Base-by-base conservation (phyloP, 2,797 vertebrate genomes). In the Sciurus carolinensis region DNA sequence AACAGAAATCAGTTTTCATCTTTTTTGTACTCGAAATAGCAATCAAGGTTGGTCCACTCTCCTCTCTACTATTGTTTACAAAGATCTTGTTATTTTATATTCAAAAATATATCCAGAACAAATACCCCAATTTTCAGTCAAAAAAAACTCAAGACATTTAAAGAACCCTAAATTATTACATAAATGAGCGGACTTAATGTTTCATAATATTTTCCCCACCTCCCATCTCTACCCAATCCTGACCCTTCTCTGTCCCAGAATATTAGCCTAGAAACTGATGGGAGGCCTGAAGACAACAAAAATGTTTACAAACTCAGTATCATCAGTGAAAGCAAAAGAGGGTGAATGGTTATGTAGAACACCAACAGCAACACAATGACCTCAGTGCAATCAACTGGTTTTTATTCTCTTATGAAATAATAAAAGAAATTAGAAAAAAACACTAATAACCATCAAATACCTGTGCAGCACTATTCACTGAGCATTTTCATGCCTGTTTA, bases 1-100 rank as follows among this genome's bases (percentile, higher is more conserved):
- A 57, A 50, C 26, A 93, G 66, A 94, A 94, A 69, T 95, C 28
- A 69, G 8, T 28, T 91, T 88, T 94, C 33, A 36, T 89, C 89
- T 83, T 57, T 47, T 84, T 10, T 80, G 28, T 84, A 89, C 22
- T 94, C 75, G 90, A 44, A 90, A 96, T 87, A 87, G 52, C 75
- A 90, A n/a, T 64, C 42, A 82, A 83, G 44, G 20, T 24, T 59
- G 59, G 76, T 47, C 42, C 33, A 59, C 77, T 85, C 10, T 22
- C 12, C 24, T 9, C 28, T 92, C 42, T 28, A 36, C 59, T 72
- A 64, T 66, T 44, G 36, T 66, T 18, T 79, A 52, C 47, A 17
- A 76, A 80, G 47, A 44, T 66, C 17, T 50, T 90, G 3, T 28
- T 85, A 20, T 36, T 96, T 92, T 82, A 42, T 73, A 36, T 91